Evolutionary conservation across 1,140 invertebrate genomes (phyloP).

Genomic region (Drosophila pallidifrons): DNA sequence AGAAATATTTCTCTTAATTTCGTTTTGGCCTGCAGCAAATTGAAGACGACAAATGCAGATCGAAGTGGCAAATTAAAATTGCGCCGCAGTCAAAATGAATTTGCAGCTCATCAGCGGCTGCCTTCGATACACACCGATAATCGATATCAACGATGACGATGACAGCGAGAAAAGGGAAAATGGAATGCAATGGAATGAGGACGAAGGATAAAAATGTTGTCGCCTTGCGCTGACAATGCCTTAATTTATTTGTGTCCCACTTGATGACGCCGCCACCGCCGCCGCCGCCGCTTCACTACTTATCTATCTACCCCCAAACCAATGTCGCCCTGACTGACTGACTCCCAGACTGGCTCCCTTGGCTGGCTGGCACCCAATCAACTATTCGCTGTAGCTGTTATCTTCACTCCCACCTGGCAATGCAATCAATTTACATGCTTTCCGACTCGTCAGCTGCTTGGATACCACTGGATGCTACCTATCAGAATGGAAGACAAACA

Average conservation of each 20-base stretch:
- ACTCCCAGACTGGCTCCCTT: not conserved
- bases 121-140: constrained; percentile 4
- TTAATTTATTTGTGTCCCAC: constrained; percentile 54
- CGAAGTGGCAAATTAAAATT: constrained; percentile 27
- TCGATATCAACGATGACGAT: constrained; percentile 19
- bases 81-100: constrained; percentile 31
- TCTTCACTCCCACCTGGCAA: constrained; percentile 36
- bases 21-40: not conserved
- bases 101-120: constrained; percentile 26
- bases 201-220: constrained; percentile 20
- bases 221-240: constrained; percentile 31
- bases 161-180: not conserved
- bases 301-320: constrained; percentile 19
- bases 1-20: constrained; percentile 14
- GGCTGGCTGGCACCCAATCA: not conserved
- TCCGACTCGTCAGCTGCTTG: constrained; percentile 20
- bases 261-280: not conserved
- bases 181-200: not conserved
- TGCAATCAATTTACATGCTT: constrained; percentile 72
- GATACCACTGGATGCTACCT: constrained; percentile 20
- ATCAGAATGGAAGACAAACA: constrained; percentile 59
- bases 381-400: not conserved
- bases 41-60: constrained; percentile 23
- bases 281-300: not conserved
- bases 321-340: constrained; percentile 1